Evolutionary conservation across 2,797 vertebrate genomes (phyloP), one percentile per base, ranked within the genome.

Genomic region (Columba guinea): DNA sequence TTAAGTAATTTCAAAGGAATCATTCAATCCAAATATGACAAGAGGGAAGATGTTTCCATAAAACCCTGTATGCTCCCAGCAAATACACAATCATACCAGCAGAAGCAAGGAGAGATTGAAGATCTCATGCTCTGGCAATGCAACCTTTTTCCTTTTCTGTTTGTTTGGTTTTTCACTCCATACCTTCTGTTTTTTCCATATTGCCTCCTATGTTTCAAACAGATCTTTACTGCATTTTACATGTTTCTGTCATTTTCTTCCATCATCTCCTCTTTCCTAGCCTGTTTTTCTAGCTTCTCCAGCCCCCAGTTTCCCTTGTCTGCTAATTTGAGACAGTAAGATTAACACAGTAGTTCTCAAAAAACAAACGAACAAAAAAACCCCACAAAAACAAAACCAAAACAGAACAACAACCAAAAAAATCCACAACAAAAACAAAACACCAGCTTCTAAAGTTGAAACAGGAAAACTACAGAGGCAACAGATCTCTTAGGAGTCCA

Each of bases 21-120:
- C 51, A 75, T 76, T 85, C 60, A 65, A 16, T 44, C 51, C 82
- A 84, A 30, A n/a, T 55, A 56, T 90, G 65, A 83, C 87, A 95
- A 91, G 12, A 84, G 37, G 48, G 26, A 94, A 81, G 69, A 73
- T 79, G 23, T 80, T 87, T 87, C 92, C 84, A 79, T 69, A 90
- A 87, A 94, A n/a, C 5, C 53, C 34, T 48, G 35, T 20, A n/a
- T 14, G 44, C 30, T 88, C 90, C 55, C 88, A 86, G 59, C 55
- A 94, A 95, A 73, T 53, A 65, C 48, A 56, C 55, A 67, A 87
- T 44, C 22, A 59, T 55, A 82, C 46, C 58, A 62, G 18, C 0
- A 1, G 51, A 94, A 48, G 37, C 51, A 78, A 75, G 30, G 20
- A 74, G 24, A 65, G 23, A 53, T 32, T 30, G 24, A 75, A 94